Evolutionary conservation across 2,113 vertebrate species (phyloP), one percentile per base, ranked within the genome.

Genomic region (Ahaetulla prasina): DNA sequence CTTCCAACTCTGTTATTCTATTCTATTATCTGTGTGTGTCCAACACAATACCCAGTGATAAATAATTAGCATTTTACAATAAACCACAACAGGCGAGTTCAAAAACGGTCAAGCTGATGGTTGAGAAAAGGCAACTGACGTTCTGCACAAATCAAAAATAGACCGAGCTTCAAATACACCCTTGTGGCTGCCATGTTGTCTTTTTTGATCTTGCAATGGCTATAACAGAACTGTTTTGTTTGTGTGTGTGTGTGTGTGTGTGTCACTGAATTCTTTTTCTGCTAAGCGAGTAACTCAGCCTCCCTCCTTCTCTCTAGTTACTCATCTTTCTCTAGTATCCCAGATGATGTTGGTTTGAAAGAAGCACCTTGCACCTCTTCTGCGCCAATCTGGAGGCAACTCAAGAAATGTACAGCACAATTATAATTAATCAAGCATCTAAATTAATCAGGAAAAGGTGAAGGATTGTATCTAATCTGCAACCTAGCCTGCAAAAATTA

Each of bases 391-490:
- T 27, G 22, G 43, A 88, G 45, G 23, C 25, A 14, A 84, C 30
- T 85, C 35, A 88, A 90, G 22, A 93, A 43, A 85, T 50, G 23
- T 30, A 60, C 52, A 86, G 54, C 8, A 30, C 74, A 90, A 10
- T 92, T 85, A 86, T 57, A 91, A 91, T 93, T 88, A 60, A 93
- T 93, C 85, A 93, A 23, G 52, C 63, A 30, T 63, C 86, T 84
- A 90, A 57, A 47, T 14, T 84, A 30, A 57, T 22, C 7, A 22
- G 35, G 74, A 80, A 60, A 88, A 49, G 30, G 30, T 20, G 63
- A 25, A 55, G 30, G 85, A 54, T 22, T 85, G 12, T 43, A 86
- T 89, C 52, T 90, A 90, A 86, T 50, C 60, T n/a, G 1, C 12
- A n/a, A 68, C 12, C 30, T 68, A 35, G 88, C 74, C 20, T 60